Percentiles rank a stretch among this genome's conserved stretches.
Evolutionary conservation across 2,113 vertebrate species (phyloP).

Genomic region (Toxotes chatareus): DNA sequence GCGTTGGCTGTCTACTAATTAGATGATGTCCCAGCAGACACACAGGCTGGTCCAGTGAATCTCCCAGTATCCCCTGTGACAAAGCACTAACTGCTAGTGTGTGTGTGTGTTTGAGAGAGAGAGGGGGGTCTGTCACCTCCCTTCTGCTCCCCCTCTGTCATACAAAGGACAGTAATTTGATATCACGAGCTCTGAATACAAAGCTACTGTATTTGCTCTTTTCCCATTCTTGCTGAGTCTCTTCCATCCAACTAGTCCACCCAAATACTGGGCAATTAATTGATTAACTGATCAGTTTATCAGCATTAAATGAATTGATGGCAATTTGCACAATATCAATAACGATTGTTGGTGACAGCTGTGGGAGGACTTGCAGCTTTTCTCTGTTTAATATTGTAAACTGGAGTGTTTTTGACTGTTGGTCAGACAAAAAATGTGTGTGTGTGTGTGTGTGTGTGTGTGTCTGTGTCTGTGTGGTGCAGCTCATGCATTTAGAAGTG

Average conservation of each 20-base stretch:
- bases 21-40: conserved; percentile 61
- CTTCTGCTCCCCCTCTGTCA: conserved; percentile 36
- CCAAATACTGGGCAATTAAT: background rate
- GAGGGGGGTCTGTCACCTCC: conserved; percentile 26
- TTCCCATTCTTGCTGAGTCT: background rate
- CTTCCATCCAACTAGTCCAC: background rate
- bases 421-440: background rate
- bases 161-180: conserved; percentile 51
- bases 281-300: background rate
- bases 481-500: background rate
- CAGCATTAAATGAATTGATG: background rate
- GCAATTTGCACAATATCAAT: background rate
- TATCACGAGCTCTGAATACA: conserved; percentile 23
- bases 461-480: background rate
- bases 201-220: background rate
- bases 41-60: conserved; percentile 24
- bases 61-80: conserved; percentile 46
- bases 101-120: background rate
- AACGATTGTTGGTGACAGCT: background rate
- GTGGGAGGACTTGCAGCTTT: background rate
- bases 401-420: background rate
- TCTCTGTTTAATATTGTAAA: no score
- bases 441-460: no score
- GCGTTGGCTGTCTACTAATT: conserved; percentile 67
- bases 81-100: background rate